Percentiles rank a stretch among this genome's conserved stretches.
phyloP scores from a whole-genome alignment of 2,797 vertebrate species.

The Amazona ochrocephala region DNA sequence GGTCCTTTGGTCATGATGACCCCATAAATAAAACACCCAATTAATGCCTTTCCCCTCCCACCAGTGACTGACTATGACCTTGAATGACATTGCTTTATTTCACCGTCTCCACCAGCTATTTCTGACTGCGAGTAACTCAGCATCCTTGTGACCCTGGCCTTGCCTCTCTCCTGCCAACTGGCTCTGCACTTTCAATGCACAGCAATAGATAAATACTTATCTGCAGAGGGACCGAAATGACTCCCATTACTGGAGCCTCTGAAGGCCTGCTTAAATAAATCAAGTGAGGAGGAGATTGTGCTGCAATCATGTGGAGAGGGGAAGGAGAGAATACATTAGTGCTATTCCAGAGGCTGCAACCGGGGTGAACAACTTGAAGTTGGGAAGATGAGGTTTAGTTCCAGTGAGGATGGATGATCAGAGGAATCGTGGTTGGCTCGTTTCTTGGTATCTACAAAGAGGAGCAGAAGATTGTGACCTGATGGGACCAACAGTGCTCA shows the following conservation, averaged over 20 bases:
- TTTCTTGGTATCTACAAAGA: not conserved
- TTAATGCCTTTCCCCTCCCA: constrained; percentile 9
- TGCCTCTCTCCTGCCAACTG: constrained; percentile 54
- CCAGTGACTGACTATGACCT: constrained; percentile 21
- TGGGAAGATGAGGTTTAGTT: not conserved
- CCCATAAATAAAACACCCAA: constrained; percentile 36
- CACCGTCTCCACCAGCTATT: constrained; percentile 56
- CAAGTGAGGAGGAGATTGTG: constrained; percentile 58
- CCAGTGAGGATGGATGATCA: not conserved
- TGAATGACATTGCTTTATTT: constrained; percentile 41
- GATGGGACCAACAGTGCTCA: not conserved
- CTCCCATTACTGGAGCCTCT: constrained; percentile 66
- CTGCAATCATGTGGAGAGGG: constrained; percentile 60
- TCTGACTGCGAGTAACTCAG: constrained; percentile 47
- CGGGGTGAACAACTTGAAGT: not conserved
- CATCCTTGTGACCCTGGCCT: constrained; percentile 57
- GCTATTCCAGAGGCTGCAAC: constrained; percentile 15
- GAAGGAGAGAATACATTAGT: constrained; percentile 52
- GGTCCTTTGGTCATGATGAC: not conserved
- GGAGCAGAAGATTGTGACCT: not conserved
- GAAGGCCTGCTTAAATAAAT: constrained; percentile 67
- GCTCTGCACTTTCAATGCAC: constrained; percentile 59
- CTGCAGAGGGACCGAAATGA: constrained; percentile 65
- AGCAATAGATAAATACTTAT: constrained; percentile 68
- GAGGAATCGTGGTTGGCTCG: not conserved